Conservation (phyloP, 2,113 vertebrate species). For the Pleuronectes platessa region DNA sequence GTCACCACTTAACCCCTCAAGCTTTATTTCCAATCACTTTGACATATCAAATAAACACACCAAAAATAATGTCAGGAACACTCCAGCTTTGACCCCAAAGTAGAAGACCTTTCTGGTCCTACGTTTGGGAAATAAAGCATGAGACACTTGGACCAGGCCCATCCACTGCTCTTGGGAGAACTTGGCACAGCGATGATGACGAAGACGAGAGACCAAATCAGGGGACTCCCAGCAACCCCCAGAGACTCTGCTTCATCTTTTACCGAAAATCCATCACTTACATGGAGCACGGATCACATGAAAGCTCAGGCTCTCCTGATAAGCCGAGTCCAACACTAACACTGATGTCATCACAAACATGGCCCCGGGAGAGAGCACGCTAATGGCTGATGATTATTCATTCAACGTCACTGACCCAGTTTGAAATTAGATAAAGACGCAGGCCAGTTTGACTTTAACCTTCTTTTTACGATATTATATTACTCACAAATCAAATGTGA, state of each 20-base stretch:
- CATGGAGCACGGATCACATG: conserved; percentile 46
- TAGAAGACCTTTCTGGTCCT: conserved; percentile 16
- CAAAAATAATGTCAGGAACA: neutral
- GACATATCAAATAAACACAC: conserved; percentile 24
- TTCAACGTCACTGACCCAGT: conserved; percentile 56
- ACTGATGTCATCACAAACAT: conserved; percentile 66
- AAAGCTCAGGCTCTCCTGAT: conserved; percentile 59
- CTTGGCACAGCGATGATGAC: conserved; percentile 45
- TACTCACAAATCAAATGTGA: conserved; percentile 41
- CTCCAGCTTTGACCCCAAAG: conserved; percentile 12
- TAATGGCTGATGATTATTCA: conserved; percentile 54
- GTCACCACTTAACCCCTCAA: neutral
- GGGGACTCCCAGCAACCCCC: conserved; percentile 54
- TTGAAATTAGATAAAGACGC: conserved; percentile 51
- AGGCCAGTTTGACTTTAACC: conserved; percentile 38
- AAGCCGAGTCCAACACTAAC: conserved; percentile 72
- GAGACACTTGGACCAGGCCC: conserved; percentile 3
- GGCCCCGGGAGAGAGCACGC: conserved; percentile 37
- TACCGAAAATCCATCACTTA: conserved; percentile 62
- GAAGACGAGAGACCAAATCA: conserved; percentile 44
- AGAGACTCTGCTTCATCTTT: conserved; percentile 27
- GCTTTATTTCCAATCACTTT: conserved; percentile 18
- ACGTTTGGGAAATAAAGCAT: conserved; percentile 38
- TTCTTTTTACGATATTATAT: conserved; percentile 39
- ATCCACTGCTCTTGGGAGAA: conserved; percentile 31